Base-by-base conservation (phyloP, 2,113 vertebrate genomes). In the Entomyzon cyanotis region DNA sequence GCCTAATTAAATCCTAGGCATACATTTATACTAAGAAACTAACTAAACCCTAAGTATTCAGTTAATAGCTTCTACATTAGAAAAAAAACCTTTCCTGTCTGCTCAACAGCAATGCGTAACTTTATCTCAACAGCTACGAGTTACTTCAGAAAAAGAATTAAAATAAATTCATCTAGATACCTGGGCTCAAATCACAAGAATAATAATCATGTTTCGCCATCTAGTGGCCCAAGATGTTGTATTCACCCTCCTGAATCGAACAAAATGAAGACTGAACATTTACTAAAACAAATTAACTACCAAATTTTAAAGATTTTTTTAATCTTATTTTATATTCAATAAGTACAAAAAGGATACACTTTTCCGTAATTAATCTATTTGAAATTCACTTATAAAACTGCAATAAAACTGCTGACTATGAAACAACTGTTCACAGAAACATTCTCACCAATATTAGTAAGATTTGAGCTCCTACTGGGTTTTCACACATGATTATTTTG, bases 181-280 rank as follows among this genome's bases (percentile, higher is more conserved):
- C 20, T 21, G 15, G 7, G 12, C 44, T 67, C 59, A n/a, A 65
- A 68, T 20, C 33, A 11, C 15, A 71, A 52, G 4, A 90, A 63
- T 62, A 46, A 37, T 77, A 88, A 97, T 73, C 55, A 80, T 49
- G 91, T 50, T 96, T 89, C 81, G 71, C 97, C 97, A 98, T 84
- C 98, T 98, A 97, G 96, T 69, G 98, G 60, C 37, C 62, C 15
- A 23, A 31, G 39, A 68, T 53, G 21, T 56, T 70, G 78, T 65
- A 33, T 5, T 39, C 46, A 77, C 28, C 11, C 39, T 49, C 33
- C 12, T 28, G 12, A 41, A 60, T 44, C 12, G 8, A 69, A 49
- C 12, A 75, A 75, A 22, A 69, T 4, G 4, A 65, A 65, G 25
- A 68, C 49, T 27, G 55, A 83, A 73, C 18, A 28, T 8, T 23